Conservation (phyloP, 2,797 vertebrate genomes). For the Erpetoichthys calabaricus region DNA sequence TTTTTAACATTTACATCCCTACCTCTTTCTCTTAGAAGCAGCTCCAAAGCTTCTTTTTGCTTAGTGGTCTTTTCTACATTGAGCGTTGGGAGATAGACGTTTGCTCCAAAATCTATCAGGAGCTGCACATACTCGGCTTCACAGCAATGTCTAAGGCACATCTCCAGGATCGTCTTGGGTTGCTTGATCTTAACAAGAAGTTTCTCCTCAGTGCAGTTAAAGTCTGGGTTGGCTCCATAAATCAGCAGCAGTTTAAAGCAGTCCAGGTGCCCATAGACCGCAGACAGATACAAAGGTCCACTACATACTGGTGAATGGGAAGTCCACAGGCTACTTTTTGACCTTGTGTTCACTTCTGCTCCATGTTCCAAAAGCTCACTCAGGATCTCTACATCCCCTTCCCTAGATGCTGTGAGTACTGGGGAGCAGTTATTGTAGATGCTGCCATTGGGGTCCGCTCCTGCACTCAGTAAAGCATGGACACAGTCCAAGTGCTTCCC, state of each 20-base stretch:
- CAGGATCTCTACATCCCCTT: conserved; percentile 60
- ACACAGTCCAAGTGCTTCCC: conserved; percentile 76
- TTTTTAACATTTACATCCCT: conserved; percentile 6
- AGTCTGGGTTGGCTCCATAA: conserved; percentile 74
- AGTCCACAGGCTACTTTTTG: conserved; percentile 61
- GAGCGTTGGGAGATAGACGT: conserved; percentile 70
- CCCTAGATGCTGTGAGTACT: conserved; percentile 65
- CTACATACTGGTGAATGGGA: conserved; percentile 58
- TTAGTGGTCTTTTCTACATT: conserved; percentile 43
- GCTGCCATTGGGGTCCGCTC: conserved; percentile 68
- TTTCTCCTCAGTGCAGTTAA: conserved; percentile 64
- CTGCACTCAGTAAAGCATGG: conserved; percentile 59
- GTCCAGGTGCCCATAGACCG: conserved; percentile 73
- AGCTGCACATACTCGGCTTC: conserved; percentile 59
- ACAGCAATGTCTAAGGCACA: conserved; percentile 73
- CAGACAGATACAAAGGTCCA: conserved; percentile 78
- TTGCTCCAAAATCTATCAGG: conserved; percentile 83
- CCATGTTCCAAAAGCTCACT: conserved; percentile 62
- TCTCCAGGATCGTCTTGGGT: conserved; percentile 74
- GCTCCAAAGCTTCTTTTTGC: conserved; percentile 57
- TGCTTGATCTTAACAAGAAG: conserved; percentile 51
- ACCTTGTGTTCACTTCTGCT: conserved; percentile 65
- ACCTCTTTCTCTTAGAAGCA: conserved; percentile 77
- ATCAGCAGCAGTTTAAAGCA: conserved; percentile 77
- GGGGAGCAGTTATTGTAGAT: conserved; percentile 75